Evolutionary conservation across 2,113 vertebrate genomes (phyloP).

Genomic region (Chaenocephalus aceratus): DNA sequence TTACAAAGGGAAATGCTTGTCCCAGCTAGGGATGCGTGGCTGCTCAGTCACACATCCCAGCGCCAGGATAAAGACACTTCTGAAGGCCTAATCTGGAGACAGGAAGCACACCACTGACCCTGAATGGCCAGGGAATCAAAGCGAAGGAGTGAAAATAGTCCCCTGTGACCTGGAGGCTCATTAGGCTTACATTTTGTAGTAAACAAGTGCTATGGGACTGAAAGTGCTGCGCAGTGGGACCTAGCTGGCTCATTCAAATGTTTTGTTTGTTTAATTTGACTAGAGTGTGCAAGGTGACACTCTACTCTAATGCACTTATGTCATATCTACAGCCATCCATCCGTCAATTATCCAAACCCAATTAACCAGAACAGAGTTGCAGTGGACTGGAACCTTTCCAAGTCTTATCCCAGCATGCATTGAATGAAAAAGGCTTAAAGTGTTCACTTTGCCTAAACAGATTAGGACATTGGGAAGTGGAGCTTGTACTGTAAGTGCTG

Average conservation of each 20-base stretch:
- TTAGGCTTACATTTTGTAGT: constrained; percentile 21
- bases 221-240: constrained; percentile 5
- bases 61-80: constrained; percentile 46
- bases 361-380: not conserved
- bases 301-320: constrained; percentile 5
- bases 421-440: not conserved
- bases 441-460: not conserved
- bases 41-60: constrained; percentile 46
- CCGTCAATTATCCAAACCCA: not conserved
- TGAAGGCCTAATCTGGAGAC: constrained; percentile 50
- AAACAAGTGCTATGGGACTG: constrained; percentile 27
- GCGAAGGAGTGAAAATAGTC: constrained; percentile 56
- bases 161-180: constrained; percentile 45
- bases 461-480: constrained; percentile 1
- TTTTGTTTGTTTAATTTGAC: not conserved
- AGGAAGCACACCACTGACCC: constrained; percentile 46
- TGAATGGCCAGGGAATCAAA: constrained; percentile 34
- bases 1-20: constrained; percentile 12
- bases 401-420: not conserved
- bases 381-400: not conserved
- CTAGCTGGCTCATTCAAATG: not conserved
- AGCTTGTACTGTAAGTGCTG: not conserved
- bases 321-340: not conserved
- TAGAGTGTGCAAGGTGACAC: not conserved
- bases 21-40: constrained; percentile 21